Conservation (phyloP, 2,797 vertebrate genomes). For the Crocodylus rhombifer region DNA sequence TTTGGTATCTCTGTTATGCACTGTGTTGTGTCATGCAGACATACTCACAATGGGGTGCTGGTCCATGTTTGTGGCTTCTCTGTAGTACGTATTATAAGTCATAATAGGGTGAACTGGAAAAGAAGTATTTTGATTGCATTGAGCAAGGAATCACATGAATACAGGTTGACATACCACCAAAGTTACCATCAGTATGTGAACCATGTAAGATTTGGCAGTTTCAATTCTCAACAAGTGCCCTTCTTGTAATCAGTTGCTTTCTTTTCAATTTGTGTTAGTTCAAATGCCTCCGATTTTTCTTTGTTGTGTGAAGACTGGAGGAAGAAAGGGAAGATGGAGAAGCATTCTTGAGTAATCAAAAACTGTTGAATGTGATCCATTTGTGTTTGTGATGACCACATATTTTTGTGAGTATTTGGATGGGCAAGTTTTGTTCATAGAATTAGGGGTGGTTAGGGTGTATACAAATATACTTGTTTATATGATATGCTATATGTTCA, state of each 20-base stretch:
- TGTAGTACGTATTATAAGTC: constrained; percentile 55
- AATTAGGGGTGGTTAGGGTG: background rate
- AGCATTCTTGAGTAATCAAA: background rate
- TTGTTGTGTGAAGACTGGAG: constrained; percentile 48
- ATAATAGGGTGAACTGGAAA: constrained; percentile 46
- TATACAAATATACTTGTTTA: background rate
- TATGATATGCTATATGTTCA: background rate
- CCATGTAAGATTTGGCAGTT: constrained; percentile 68
- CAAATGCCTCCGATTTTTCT: constrained; percentile 35
- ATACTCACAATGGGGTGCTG: background rate
- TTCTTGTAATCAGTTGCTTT: constrained; percentile 61
- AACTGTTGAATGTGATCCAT: background rate
- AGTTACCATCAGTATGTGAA: constrained; percentile 56
- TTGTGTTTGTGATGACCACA: background rate
- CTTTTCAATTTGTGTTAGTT: constrained; percentile 42
- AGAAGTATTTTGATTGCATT: constrained; percentile 44
- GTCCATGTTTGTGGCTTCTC: background rate
- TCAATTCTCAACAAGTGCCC: constrained; percentile 40
- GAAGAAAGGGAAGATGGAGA: constrained; percentile 23
- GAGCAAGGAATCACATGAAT: constrained; percentile 30
- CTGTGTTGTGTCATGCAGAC: background rate
- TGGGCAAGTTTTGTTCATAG: background rate
- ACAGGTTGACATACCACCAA: constrained; percentile 66
- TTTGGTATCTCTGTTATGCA: background rate
- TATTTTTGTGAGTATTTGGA: background rate